Base-by-base conservation (phyloP, 2,888 invertebrate genomes). In the Iselma pallidipennis region DNA sequence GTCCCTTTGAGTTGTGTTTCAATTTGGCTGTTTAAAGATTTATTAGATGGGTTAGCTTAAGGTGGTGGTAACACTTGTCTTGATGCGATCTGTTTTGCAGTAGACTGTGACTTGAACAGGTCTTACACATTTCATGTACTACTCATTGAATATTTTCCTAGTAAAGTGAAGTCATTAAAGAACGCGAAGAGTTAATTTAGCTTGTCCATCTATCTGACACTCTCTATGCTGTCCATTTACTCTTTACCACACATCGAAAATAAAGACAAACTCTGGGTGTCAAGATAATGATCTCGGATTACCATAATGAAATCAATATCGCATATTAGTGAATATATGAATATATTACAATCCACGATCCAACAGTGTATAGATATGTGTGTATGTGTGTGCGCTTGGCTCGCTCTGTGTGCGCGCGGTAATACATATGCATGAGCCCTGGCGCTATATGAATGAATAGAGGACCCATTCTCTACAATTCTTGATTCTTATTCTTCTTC, bases 301-400 rank as follows among this genome's bases (percentile, higher is more conserved):
- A 80, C 75, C 80, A 80, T 80, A 80, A 79, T 79, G 79, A 79
- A 80, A 80, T 80, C 80, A 80, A 80, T 80, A 79, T 78, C 76
- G 78, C 77, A 75, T 78, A 79, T 79, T 79, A 79, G 77, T 79
- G 80, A 80, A 80, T 80, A 80, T 76, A 79, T 78, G 78, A 80
- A 78, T 77, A 78, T 74, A 78, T 79, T 79, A 78, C 65, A 65
- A 63, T 62, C 59, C 57, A 65, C 65, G 62, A 64, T 64, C 64
- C 45, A 21, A 21, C 45, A 45, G 16, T 21, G 19, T 16, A 37
- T n/a, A n/a, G 55, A 51, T 59, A 59, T 56, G 57, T 61, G 52
- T 37, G 19, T 12, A 26, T 50, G 31, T 50, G 19, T 33, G 52
- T 31, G 59, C 56, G 61, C 62, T 45, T 53, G 51, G 62, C 52